Base-by-base conservation (phyloP, 2,113 vertebrate genomes). In the Poeciliopsis prolifica region DNA sequence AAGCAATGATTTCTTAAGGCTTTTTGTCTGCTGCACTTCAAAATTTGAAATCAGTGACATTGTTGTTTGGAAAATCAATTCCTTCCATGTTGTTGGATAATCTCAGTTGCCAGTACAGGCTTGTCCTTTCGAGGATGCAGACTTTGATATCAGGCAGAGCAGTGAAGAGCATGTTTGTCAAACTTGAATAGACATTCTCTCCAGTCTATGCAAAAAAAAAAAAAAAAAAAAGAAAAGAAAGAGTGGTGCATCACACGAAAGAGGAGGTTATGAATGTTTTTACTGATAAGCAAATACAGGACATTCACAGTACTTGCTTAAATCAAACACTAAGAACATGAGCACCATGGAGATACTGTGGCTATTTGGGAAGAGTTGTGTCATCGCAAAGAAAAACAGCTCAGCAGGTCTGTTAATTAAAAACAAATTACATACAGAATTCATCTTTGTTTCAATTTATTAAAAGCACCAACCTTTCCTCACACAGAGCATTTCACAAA, bases 211-310 rank as follows among this genome's bases (percentile, higher is more conserved):
- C 83, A 82, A 85, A 91, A 87, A 62, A 29, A 37, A 37, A 37
- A 37, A 37, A 91, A 86, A 62, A 30, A 82, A 86, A 91, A 85
- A 62, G 28, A 70, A 85, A 83, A 68, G 73, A 84, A 28, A 28
- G 81, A 84, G 82, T 26, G 77, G 65, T 28, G 62, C 80, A 83
- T 89, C 89, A 89, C 73, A 68, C 33, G 74, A 73, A 73, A 84
- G 74, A 69, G 84, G 65, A 72, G 65, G 72, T 86, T 77, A 61
- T 79, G 48, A 89, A 78, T 72, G 81, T 78, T 78, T 58, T 54
- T 58, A 90, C 77, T 87, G 85, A 88, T 83, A 86, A 90, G 87
- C 78, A 87, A 83, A 88, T 74, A 30, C 0, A 0, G 37, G 44
- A 78, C 33, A 80, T 85, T 83, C 78, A 68, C 80, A 83, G 70